Conservation (phyloP, 2,797 vertebrate genomes). For the Nyctalus aviator region DNA sequence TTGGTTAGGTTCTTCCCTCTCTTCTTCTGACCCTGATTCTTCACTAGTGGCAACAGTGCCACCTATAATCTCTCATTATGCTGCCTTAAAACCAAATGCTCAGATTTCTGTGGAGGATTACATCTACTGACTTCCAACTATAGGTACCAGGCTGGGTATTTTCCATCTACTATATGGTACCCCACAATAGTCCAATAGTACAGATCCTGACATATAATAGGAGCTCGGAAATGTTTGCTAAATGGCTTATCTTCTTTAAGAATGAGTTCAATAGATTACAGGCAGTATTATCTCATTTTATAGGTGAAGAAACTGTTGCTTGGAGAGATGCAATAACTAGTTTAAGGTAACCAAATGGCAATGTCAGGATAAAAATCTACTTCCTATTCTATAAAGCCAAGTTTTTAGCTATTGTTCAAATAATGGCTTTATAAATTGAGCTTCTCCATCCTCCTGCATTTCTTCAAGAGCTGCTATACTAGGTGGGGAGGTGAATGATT, state of each 20-base stretch:
- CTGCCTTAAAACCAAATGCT: conserved; percentile 36
- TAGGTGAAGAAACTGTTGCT: conserved; percentile 5
- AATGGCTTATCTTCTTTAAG: neutral
- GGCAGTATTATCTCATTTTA: neutral
- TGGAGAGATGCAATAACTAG: neutral
- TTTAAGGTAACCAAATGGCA: conserved; percentile 9
- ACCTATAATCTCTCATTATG: conserved; percentile 37
- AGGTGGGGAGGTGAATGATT: neutral
- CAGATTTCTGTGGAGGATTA: conserved; percentile 13
- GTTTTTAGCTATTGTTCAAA: conserved; percentile 33
- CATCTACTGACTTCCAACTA: neutral
- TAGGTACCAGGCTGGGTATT: neutral
- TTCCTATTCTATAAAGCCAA: conserved; percentile 41
- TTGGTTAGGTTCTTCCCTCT: neutral
- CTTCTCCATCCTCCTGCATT: conserved; percentile 14
- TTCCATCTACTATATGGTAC: conserved; percentile 25
- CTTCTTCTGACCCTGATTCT: neutral
- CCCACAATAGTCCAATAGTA: neutral
- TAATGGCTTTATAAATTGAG: conserved; percentile 42
- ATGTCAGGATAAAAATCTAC: conserved; percentile 21
- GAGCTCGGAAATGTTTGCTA: conserved; percentile 53
- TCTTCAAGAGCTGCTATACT: conserved; percentile 39
- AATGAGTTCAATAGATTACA: neutral
- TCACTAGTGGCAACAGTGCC: neutral
- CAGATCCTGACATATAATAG: neutral